phyloP scores from a whole-genome alignment of 2,888 invertebrate genomes.

The Caenorhabditis becei region DNA sequence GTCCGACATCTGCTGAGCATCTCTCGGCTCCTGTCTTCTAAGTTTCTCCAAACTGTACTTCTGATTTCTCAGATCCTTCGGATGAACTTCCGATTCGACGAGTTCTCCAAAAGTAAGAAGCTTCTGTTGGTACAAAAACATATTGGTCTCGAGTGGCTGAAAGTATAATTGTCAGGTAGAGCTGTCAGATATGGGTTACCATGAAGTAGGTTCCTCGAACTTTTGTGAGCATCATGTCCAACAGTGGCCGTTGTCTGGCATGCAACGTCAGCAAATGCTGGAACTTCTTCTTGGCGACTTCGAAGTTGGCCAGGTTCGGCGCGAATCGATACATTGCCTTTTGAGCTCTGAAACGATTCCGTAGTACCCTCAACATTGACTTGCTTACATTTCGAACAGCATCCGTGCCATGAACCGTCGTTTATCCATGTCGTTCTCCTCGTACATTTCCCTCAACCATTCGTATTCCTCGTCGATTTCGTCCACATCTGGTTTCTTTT shows the following conservation, averaged over 20 bases:
- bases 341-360: conserved; percentile 22
- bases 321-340: conserved; percentile 28
- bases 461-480: conserved; percentile 24
- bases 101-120: conserved; percentile 38
- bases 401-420: conserved; percentile 39
- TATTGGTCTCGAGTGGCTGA: conserved; percentile 34
- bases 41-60: conserved; percentile 15
- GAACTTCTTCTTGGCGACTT: conserved; percentile 37
- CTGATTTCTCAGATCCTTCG: conserved; percentile 14
- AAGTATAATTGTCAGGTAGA: neutral
- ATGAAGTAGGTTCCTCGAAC: conserved; percentile 44
- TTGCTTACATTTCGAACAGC: conserved; percentile 31
- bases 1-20: neutral
- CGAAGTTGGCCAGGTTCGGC: conserved; percentile 38
- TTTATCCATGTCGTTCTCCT: conserved; percentile 32
- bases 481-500: neutral
- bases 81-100: conserved; percentile 34
- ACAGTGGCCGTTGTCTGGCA: conserved; percentile 42
- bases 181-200: conserved; percentile 1
- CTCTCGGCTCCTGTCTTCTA: conserved; percentile 20
- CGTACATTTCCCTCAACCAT: conserved; percentile 34
- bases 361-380: neutral
- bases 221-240: conserved; percentile 55
- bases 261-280: conserved; percentile 40
- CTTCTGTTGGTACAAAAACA: conserved; percentile 31